Evolutionary conservation across 1,140 invertebrate species (phyloP), one percentile per base, ranked within the genome.

Genomic region (Aphelenchoides avenae): DNA sequence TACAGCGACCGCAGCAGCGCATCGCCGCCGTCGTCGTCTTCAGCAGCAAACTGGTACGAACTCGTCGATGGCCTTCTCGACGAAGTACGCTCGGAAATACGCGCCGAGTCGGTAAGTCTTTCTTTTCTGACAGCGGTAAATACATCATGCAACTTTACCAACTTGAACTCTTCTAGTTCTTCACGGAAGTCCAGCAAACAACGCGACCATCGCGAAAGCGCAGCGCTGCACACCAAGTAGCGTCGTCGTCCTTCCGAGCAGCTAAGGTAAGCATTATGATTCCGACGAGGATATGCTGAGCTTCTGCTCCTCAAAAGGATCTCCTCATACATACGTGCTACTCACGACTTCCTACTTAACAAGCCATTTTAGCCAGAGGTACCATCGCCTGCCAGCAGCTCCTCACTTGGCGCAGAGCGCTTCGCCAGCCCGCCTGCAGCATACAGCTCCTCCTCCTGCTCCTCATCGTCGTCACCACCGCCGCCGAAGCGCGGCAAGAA

Each of bases 401-500:
- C 48, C 15, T 37, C 30, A 5, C 15, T 26, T 34, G 34, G 18
- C 48, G 27, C 26, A 37, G 26, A 31, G 48, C 22, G 30, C 24
- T 11, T 50, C 37, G 15, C 22, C 48, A 36, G 34, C 18, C 18
- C 48, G n/a, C 7, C 0, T 13, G 26, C 20, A 5, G 11, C 27
- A 11, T 61, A 57, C n/a, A 13, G 18, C 26, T 13, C 46, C 18
- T 39, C 46, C 13, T 30, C 7, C 9, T 20, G 27, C 26, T 13
- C 18, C 22, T 13, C 34, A 18, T 39, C 46, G n/a, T 30, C 7
- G 9, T 20, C 33, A 18, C 13, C 18, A 18, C n/a, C 40, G 22
- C 37, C 29, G 15, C n/a, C n/a, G 6, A 70, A 61, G 59, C 62
- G 68, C 11, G 68, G 59, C 22, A 68, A 68, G 40, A 68, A 68